phyloP scores from a whole-genome alignment of 92 coral and sea anemone genomes.

The Porites lobata region DNA sequence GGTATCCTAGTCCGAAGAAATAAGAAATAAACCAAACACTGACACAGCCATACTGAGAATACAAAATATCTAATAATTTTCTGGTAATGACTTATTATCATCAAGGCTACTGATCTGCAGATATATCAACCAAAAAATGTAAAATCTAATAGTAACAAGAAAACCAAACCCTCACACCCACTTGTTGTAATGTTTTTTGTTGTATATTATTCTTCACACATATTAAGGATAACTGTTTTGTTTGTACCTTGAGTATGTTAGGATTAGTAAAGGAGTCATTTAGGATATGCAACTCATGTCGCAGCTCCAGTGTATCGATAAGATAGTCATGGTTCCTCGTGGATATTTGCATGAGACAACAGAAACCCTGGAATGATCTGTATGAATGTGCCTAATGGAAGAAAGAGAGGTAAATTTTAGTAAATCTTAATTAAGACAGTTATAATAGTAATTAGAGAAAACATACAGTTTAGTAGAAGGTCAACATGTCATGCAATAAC shows the following conservation, averaged over 20 bases:
- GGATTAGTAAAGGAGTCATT: conserved; percentile 94
- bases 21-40: too few relatives aligned
- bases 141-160: too few relatives aligned
- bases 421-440: not conserved
- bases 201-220: not conserved
- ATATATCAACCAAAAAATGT: too few relatives aligned
- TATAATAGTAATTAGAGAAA: not conserved
- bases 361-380: conserved; percentile 94
- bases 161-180: too few relatives aligned
- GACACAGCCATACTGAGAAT: too few relatives aligned
- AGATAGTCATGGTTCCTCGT: conserved; percentile 89
- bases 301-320: conserved; percentile 90
- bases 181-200: not conserved
- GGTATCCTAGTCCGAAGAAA: too few relatives aligned
- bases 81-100: too few relatives aligned
- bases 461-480: not conserved
- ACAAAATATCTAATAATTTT: too few relatives aligned
- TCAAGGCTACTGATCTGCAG: too few relatives aligned
- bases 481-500: not conserved
- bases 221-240: not conserved
- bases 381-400: conserved; percentile 87
- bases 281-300: conserved; percentile 76
- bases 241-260: conserved; percentile 84
- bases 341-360: conserved; percentile 97
- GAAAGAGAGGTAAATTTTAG: not conserved